A percentile compares a stretch with the other conserved stretches of the same genome.
Conservation (phyloP, 2,113 vertebrate genomes). For the Poecile atricapillus region DNA sequence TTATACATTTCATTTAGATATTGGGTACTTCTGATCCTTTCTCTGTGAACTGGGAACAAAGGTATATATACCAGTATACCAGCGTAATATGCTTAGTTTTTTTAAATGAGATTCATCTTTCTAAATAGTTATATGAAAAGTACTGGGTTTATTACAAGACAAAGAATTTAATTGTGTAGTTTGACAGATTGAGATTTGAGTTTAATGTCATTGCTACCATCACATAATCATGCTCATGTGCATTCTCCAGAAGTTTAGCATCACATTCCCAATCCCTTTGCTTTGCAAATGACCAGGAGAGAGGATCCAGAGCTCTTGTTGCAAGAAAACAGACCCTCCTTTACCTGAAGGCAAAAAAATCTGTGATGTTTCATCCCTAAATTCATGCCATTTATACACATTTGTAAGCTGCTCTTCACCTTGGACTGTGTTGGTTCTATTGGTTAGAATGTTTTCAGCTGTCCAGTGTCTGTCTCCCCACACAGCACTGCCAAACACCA, state of each 20-base stretch:
- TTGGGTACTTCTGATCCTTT: background rate
- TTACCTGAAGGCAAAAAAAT: background rate
- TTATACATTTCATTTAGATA: background rate
- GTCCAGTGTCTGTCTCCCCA: background rate
- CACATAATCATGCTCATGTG: background rate
- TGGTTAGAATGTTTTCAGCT: background rate
- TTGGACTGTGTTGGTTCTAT: background rate
- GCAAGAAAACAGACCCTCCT: background rate
- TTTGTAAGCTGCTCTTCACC: background rate
- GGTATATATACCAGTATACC: background rate
- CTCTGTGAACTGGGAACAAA: background rate
- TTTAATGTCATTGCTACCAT: background rate
- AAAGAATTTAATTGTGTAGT: background rate
- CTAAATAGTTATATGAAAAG: background rate
- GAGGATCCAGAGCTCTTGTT: background rate
- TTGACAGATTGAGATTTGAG: background rate
- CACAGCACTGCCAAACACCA: background rate
- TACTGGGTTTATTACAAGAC: background rate
- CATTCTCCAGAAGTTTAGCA: background rate
- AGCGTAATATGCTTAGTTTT: background rate
- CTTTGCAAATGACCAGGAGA: background rate
- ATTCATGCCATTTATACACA: fast-evolving
- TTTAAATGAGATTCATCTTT: background rate
- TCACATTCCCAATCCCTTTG: background rate
- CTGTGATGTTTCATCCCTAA: background rate